Evolutionary conservation across 2,888 invertebrate genomes (phyloP), one percentile per base, ranked within the genome.

Genomic region (Malthinus seriepunctatus): DNA sequence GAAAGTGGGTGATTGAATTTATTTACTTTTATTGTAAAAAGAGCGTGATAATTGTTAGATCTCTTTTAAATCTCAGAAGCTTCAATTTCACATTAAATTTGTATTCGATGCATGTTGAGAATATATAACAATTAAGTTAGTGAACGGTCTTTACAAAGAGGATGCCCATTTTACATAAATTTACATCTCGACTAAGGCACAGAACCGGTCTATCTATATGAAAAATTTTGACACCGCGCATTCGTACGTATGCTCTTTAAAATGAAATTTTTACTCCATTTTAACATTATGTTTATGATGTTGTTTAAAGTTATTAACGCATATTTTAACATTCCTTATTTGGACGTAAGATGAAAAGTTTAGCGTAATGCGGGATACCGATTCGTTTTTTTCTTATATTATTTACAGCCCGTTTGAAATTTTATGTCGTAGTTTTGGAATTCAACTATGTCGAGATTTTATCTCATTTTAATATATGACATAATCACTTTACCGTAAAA

Each of bases 41-140:
- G 23, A 23, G 3, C 23, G 5, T 23, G 5, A 23, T 23, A 23
- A 23, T 23, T 3, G 23, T 23, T 23, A 23, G 23, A 23, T 23
- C 23, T 23, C 23, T 23, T n/a, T 23, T 5, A 23, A 23, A 23
- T 23, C 23, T 23, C 23, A 5, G 23, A 5, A 23, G 23, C 23
- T 23, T 23, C 3, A 23, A 23, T 23, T 23, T 23, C 23, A 46
- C 46, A 54, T 51, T 51, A 63, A 68, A 66, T 68, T 69, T 69
- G 65, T 64, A 64, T 67, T 63, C 68, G 55, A 47, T 67, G 68
- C 67, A 67, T 64, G 63, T 65, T 63, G 64, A 63, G 69, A 69
- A 74, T 72, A 73, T 71, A 72, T 72, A 76, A 76, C 75, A 75
- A 76, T 75, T 75, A 76, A 75, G 69, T 73, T 69, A 68, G 69